Conservation (phyloP, 2,888 invertebrate species). For the Thysanoteuthis rhombus region DNA sequence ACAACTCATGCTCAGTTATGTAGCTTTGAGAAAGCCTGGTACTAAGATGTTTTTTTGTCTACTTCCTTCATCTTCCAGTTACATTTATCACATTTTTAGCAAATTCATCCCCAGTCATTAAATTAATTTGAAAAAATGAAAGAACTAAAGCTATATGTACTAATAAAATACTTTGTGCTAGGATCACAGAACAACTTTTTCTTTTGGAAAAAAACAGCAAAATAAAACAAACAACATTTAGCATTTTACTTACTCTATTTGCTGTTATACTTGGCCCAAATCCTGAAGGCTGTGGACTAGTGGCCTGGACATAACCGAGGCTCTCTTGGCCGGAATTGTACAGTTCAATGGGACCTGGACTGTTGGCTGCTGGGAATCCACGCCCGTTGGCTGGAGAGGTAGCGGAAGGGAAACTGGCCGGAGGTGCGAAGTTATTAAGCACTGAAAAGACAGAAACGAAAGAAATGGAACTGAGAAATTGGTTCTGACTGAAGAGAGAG, state of each 20-base stretch:
- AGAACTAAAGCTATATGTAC: neutral
- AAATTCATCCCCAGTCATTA: too few species aligned
- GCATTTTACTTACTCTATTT: conserved; percentile 59
- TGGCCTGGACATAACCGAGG: conserved; percentile 93
- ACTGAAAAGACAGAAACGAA: conserved; percentile 62
- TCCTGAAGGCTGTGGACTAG: conserved; percentile 95
- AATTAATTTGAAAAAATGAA: neutral
- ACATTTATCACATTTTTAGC: too few species aligned
- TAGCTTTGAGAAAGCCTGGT: too few species aligned
- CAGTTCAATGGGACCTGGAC: conserved; percentile 92
- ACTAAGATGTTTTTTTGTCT: too few species aligned
- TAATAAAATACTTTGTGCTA: neutral
- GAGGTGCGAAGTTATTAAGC: conserved; percentile 87
- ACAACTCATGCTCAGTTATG: too few species aligned
- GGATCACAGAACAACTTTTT: neutral
- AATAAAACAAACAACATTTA: neutral
- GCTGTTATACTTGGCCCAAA: conserved; percentile 76
- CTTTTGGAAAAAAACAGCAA: neutral
- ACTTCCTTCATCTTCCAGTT: too few species aligned
- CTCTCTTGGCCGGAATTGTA: conserved; percentile 81
- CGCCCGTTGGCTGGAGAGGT: conserved; percentile 71
- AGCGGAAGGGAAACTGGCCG: conserved; percentile 68
- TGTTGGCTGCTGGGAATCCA: conserved; percentile 90
- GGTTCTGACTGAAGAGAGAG: too few species aligned
- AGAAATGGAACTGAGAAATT: too few species aligned